Conservation (phyloP, 2,888 invertebrate species). For the Synergus laeviventris region DNA sequence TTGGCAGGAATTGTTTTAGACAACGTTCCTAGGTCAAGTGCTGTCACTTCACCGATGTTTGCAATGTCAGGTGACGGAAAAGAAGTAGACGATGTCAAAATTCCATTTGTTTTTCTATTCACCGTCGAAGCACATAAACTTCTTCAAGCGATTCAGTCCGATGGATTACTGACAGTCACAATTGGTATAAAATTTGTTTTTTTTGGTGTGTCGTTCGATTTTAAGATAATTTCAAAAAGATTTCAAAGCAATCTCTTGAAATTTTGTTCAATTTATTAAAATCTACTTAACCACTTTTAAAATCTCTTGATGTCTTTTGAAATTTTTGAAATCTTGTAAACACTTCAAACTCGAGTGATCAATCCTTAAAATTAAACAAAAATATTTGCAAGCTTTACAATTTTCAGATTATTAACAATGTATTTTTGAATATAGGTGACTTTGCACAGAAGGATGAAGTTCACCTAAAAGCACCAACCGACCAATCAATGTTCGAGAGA, state of each 20-base stretch:
- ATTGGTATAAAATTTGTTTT: slow-evolving; percentile 64
- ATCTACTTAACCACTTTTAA: too few species aligned
- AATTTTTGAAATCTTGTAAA: too few species aligned
- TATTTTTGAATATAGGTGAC: slow-evolving; percentile 7
- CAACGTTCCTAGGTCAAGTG: slow-evolving; percentile 86
- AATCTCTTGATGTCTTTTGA: too few species aligned
- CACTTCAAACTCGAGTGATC: too few species aligned
- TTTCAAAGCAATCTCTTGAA: too few species aligned
- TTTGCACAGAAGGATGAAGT: slow-evolving; percentile 61
- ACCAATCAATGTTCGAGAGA: slow-evolving; percentile 70
- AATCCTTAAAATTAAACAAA: too few species aligned
- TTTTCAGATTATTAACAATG: slow-evolving; percentile 17
- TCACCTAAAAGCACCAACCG: slow-evolving; percentile 71
- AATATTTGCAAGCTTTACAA: slow-evolving; percentile 26
- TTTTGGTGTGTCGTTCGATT: too few species aligned
- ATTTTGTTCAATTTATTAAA: too few species aligned
- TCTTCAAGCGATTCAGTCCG: slow-evolving; percentile 78
- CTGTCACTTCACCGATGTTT: slow-evolving; percentile 89
- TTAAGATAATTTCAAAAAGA: too few species aligned
- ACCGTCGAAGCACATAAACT: slow-evolving; percentile 85
- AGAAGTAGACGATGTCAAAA: slow-evolving; percentile 85
- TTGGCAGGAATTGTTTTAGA: slow-evolving; percentile 91
- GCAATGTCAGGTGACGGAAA: slow-evolving; percentile 97
- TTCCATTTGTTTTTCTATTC: slow-evolving; percentile 95
- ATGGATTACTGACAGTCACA: slow-evolving; percentile 65